Conservation (phyloP, 2,113 vertebrate species). For the Sander lucioperca region DNA sequence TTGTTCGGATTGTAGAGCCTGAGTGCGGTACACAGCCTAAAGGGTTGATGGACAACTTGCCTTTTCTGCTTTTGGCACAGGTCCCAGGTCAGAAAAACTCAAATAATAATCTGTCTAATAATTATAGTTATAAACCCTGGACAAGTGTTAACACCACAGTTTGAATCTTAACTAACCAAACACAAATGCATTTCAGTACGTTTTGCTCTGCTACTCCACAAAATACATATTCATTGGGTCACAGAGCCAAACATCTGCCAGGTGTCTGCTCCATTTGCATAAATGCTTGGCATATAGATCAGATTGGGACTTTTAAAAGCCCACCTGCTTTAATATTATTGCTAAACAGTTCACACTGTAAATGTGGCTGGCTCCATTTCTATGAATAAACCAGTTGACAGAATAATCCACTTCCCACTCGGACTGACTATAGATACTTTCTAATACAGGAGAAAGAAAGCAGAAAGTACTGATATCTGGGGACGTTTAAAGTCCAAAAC, state of each 20-base stretch:
- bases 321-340: constrained; percentile 18
- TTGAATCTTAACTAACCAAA: background rate
- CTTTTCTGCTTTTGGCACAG: background rate
- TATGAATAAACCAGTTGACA: constrained; percentile 8
- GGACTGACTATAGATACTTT: background rate
- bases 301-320: constrained; percentile 26
- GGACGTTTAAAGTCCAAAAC: background rate
- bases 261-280: constrained; percentile 31
- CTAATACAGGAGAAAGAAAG: background rate
- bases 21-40: background rate
- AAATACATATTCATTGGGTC: constrained; percentile 10
- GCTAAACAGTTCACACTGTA: background rate
- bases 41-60: background rate
- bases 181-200: background rate
- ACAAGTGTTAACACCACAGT: background rate
- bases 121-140: background rate
- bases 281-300: constrained; percentile 14
- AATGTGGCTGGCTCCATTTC: background rate
- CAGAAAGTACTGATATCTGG: background rate
- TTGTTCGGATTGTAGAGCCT: background rate
- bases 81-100: background rate
- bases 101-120: background rate
- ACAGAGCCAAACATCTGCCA: constrained; percentile 37
- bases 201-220: background rate
- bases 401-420: background rate